Base-by-base conservation (phyloP, 53 echinoderm and acorn worm species). In the Pentamera pediparva region DNA sequence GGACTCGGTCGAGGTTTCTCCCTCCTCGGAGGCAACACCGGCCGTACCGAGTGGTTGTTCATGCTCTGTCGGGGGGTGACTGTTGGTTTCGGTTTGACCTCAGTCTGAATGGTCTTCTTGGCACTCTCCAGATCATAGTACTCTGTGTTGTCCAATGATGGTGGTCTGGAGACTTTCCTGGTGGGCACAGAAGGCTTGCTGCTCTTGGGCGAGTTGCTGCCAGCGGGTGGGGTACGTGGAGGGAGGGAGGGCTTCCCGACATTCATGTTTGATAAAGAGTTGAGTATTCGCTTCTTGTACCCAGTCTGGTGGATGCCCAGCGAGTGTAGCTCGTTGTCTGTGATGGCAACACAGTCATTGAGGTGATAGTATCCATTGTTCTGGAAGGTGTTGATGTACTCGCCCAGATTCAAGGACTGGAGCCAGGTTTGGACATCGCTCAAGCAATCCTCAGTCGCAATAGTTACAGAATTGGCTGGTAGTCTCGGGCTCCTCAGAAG, bases 221-320 rank as follows among this genome's bases (percentile, higher is more conserved):
- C 25, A 32, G 49, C 24, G 28, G 18, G 38, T 29, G 25, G 11
- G 26, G 31, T 39, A 60, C 61, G 60, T 24, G 69, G 84, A 74
- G 56, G 86, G 84, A 32, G 74, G 74, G 62, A 81, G 47, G 45
- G 75, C 58, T 30, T 77, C 59, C 21, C 79, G 69, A 3, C 81
- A 80, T 37, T 91, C 77, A 10, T 64, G 15, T 17, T 67, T 3
- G 91, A 82, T 73, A 92, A 57, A 38, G 79, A 79, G 56, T 69
- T 76, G 32, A 92, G 54, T 30, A 92, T 89, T 34, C 92, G 53
- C 67, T 92, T 92, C 83, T 89, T 85, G 59, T 92, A 89, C 10
- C 92, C 92, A 20, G 79, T 82, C 67, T 92, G 88, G 0, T 79
- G 85, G 35, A 92, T 92, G 0, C 92, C 92, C 32, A 92, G 50